Evolutionary conservation across 2,888 invertebrate species (phyloP), one percentile per base, ranked within the genome.

Genomic region (Ormyrus nitidulus): DNA sequence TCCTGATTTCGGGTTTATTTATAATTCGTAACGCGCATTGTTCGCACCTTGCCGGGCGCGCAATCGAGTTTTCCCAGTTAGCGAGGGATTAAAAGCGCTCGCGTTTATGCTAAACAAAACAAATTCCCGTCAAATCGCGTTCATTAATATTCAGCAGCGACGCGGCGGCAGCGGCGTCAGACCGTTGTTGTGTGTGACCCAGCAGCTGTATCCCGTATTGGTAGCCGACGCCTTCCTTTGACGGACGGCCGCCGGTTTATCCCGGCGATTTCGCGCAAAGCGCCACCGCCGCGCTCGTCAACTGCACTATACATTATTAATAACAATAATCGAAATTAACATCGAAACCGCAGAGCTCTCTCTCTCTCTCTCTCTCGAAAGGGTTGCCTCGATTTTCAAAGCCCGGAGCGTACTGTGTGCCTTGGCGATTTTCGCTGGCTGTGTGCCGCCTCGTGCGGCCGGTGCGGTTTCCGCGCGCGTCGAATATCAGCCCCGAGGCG

Each of bases 371-470:
- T 19, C 19, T 19, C 19, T 19, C 19, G 19, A 19, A 19, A 19
- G 19, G 19, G 19, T 19, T 2, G 19, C 56, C 64, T 68, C 79
- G 79, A 79, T 79, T 79, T 79, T 69, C 64, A 49, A 70, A 59
- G 34, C 49, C 44, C 46, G 11, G 71, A 11, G 53, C n/a, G 34
- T 62, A 13, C 56, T 54, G 68, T 48, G 19, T 70, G 56, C 56
- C 44, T 10, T 62, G 76, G 70, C 79, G 66, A 72, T 77, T 77
- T 77, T 77, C 46, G 44, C 65, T 58, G 70, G n/a, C 19, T 19
- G 19, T 19, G 19, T 19, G 19, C 19, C 19, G 19, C 19, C 2
- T 19, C 19, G 19, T 19, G 19, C 19, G 19, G 19, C 19, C 19
- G 19, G 8, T 69, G 79, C 69, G 79, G 78, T 78, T 72, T 72